These are phyloP conservation scores for Romanogobio albipinnatus DNA, from an alignment of 2,113 vertebrate species.

Conservation along the genomic window DNA sequence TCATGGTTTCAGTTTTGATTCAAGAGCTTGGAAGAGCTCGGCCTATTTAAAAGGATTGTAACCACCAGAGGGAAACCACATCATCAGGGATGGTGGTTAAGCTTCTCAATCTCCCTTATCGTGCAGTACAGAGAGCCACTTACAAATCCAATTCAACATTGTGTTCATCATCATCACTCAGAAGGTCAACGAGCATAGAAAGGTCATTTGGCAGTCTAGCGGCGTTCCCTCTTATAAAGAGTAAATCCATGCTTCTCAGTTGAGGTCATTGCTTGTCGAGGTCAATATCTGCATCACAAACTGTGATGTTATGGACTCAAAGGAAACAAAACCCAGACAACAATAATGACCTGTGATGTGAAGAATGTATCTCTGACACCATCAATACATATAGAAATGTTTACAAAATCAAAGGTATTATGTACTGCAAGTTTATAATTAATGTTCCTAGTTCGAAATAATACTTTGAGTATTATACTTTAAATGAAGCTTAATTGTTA, in stretches of 20 bases:
- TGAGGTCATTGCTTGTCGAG: not conserved
- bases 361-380: not conserved
- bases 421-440: not conserved
- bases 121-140: not conserved
- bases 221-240: not conserved
- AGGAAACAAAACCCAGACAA: not conserved
- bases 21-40: not conserved
- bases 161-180: not conserved
- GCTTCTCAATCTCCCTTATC: not conserved
- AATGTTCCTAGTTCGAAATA: not conserved
- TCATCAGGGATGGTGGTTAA: not conserved
- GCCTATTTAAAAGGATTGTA: slow-evolving; percentile 1
- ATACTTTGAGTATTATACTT: not conserved
- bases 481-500: not conserved
- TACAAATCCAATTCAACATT: not conserved
- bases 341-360: not conserved
- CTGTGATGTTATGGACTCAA: not conserved
- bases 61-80: not conserved
- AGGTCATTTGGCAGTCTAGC: no score
- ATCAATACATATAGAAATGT: not conserved
- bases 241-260: not conserved
- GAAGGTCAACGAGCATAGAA: not conserved
- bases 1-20: not conserved
- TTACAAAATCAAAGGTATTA: not conserved
- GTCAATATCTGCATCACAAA: slow-evolving; percentile 11